Evolutionary conservation across 2,113 vertebrate genomes (phyloP).

Genomic region (Mixornis gularis): DNA sequence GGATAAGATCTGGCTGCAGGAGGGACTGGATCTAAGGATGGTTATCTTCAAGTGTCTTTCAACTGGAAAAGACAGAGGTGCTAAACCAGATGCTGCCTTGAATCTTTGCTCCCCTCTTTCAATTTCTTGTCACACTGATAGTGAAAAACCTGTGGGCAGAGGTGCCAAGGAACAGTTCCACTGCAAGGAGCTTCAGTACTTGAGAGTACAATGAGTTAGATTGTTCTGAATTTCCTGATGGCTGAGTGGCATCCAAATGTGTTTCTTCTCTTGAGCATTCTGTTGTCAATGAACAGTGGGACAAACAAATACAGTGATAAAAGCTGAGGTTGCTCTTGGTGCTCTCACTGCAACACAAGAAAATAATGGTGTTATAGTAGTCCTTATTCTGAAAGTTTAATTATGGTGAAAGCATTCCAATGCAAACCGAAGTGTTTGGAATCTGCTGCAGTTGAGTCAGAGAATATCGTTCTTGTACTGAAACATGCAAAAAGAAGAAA

Average conservation of each 20-base stretch:
- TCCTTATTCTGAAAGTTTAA: not conserved
- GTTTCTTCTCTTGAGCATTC: not conserved
- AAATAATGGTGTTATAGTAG: not conserved
- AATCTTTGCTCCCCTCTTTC: not conserved
- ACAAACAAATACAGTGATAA: not conserved
- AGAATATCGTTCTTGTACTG: not conserved
- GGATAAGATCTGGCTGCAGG: constrained; percentile 98
- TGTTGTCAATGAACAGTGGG: not conserved
- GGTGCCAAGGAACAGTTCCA: not conserved
- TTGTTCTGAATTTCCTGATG: not conserved
- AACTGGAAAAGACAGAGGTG: constrained; percentile 94
- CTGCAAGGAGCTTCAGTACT: not conserved
- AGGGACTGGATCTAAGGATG: constrained; percentile 93
- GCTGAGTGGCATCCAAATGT: not conserved
- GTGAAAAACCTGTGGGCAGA: not conserved
- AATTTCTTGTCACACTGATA: not conserved
- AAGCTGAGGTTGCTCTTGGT: not conserved
- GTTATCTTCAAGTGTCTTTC: constrained; percentile 97
- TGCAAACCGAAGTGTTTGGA: not conserved
- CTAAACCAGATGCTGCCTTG: not conserved
- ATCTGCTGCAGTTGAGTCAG: not conserved
- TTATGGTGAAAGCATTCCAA: not conserved
- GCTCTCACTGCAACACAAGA: not conserved
- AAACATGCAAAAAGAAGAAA: not conserved
- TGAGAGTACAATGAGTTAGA: not conserved